phyloP scores from a whole-genome alignment of 64 coral and sea anemone species.

The Actinia equina region DNA sequence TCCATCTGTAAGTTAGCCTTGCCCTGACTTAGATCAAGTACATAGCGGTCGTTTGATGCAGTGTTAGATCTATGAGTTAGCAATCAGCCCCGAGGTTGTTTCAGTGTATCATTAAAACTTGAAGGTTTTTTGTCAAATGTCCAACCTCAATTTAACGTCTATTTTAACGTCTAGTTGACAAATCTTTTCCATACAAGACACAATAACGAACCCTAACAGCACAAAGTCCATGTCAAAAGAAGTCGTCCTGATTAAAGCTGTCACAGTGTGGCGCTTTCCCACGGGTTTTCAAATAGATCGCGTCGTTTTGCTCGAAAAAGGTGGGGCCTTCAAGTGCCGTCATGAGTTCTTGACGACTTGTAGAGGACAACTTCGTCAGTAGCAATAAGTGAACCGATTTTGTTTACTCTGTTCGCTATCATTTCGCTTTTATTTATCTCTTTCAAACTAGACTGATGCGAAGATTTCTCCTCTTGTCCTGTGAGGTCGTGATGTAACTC shows the following conservation, averaged over 20 bases:
- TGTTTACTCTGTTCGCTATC: not conserved
- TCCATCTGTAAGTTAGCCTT: too few relatives aligned
- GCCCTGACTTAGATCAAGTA: too few relatives aligned
- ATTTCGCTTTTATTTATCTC: not conserved
- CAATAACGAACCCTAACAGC: not conserved
- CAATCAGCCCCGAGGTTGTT: too few relatives aligned
- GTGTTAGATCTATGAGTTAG: too few relatives aligned
- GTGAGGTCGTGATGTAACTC: not conserved
- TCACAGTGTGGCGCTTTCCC: not conserved
- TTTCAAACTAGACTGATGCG: not conserved
- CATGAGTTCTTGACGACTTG: not conserved
- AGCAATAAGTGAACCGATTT: not conserved
- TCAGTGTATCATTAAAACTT: not conserved
- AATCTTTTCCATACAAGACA: not conserved
- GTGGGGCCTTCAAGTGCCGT: not conserved
- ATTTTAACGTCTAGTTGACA: too few relatives aligned
- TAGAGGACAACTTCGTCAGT: not conserved
- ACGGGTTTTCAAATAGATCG: constrained; percentile 3
- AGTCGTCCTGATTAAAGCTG: not conserved
- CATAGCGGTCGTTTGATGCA: too few relatives aligned
- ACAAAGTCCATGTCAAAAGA: not conserved
- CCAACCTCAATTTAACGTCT: too few relatives aligned
- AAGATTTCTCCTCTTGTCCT: not conserved
- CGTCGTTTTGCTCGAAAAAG: not conserved
- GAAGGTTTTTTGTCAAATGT: too few relatives aligned